Percentiles rank a stretch among this genome's conserved stretches.
These are phyloP conservation scores for Betta splendens DNA, from an alignment of 2,797 vertebrate species.

Conservation along the genomic window DNA sequence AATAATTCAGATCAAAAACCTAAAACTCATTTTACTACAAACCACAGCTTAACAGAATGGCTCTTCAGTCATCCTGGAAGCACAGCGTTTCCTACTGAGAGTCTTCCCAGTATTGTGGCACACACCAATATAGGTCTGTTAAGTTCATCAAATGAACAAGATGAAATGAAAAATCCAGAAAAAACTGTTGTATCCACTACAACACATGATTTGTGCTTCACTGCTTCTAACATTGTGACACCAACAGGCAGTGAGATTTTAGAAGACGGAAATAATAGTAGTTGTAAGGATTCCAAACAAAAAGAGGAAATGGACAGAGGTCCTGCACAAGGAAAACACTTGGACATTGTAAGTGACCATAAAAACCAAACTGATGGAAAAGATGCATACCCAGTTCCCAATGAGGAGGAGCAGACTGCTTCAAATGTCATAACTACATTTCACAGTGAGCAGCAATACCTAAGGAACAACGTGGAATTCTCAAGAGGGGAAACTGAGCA, in stretches of 20 bases:
- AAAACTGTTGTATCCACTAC: conserved; percentile 3
- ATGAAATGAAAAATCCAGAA: conserved; percentile 6
- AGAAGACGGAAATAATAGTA: conserved; percentile 3
- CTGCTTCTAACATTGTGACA: conserved; percentile 5
- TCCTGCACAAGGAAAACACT: conserved; percentile 8
- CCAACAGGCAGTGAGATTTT: conserved; percentile 17
- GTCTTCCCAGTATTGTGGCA: conserved; percentile 23
- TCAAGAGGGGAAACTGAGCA: conserved; percentile 23
- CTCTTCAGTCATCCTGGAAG: conserved; percentile 38
- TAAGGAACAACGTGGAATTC: neutral
- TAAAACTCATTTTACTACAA: conserved; percentile 34
- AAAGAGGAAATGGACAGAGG: conserved; percentile 1
- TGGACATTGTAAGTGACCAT: conserved; percentile 16
- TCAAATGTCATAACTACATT: conserved; percentile 2
- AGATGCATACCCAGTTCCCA: neutral
- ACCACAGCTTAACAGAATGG: conserved; percentile 55
- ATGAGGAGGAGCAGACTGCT: conserved; percentile 10
- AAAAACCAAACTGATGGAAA: conserved; percentile 24
- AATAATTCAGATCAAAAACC: conserved; percentile 41
- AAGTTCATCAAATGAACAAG: conserved; percentile 23
- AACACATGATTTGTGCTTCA: conserved; percentile 7
- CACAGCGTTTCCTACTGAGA: conserved; percentile 27
- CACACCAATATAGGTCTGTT: conserved; percentile 21
- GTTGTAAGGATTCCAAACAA: conserved; percentile 24
- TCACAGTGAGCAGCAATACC: conserved; percentile 13